Percentiles rank a stretch among this genome's conserved stretches.
Evolutionary conservation across 2,113 vertebrate species (phyloP).

Genomic region (Lagenorhynchus albirostris): DNA sequence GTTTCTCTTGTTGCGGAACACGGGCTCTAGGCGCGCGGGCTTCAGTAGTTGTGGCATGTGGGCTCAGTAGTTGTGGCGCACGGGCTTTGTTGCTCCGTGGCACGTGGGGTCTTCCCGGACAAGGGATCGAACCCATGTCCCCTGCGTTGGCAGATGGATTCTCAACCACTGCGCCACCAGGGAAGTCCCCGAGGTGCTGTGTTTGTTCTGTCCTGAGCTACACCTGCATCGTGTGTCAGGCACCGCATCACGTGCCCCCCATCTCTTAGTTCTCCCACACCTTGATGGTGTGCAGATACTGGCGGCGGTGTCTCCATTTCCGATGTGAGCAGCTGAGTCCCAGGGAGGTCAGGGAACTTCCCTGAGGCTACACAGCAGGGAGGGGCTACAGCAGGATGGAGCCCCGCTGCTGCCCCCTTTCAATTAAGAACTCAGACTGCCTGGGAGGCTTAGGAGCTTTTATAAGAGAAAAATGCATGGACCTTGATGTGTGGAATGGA

Average conservation of each 20-base stretch:
- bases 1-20: too few species aligned
- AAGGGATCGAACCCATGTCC: too few species aligned
- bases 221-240: rapidly evolving
- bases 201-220: not conserved
- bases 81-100: too few species aligned
- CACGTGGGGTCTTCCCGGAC: too few species aligned
- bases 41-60: too few species aligned
- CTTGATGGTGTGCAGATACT: rapidly evolving
- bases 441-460: not conserved
- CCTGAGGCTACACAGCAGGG: rapidly evolving
- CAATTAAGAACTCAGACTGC: too few species aligned
- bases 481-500: rapidly evolving
- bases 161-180: too few species aligned
- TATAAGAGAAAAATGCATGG: not conserved
- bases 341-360: not conserved
- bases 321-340: not conserved
- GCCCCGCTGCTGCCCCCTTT: rapidly evolving
- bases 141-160: too few species aligned
- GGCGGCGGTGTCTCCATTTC: rapidly evolving
- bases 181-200: rapidly evolving
- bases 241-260: rapidly evolving
- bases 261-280: rapidly evolving
- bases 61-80: too few species aligned
- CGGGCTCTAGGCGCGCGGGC: too few species aligned
- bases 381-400: too few species aligned